Evolutionary conservation across 2,888 invertebrate species (phyloP), one percentile per base, ranked within the genome.

Genomic region (Sipunculus nudus): DNA sequence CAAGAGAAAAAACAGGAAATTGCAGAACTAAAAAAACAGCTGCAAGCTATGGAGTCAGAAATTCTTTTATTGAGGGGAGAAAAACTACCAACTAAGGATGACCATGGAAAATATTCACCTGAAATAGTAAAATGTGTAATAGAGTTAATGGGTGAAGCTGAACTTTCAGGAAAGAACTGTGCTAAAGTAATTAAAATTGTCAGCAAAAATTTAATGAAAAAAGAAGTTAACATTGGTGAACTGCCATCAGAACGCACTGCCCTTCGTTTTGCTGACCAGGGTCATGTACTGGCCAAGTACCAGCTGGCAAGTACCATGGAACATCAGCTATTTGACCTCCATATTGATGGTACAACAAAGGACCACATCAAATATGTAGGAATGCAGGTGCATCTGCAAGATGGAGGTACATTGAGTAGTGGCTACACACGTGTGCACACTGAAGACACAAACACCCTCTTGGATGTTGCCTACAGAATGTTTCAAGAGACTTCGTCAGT

Each of bases 291-390:
- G 35, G 35, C 16, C 35, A 35, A 35, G 35, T 13, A 13, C 10
- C 35, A 35, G 35, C 8, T 35, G 13, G 35, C 10, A 13, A 16
- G 13, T 35, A 16, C 8, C 8, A n/a, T n/a, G n/a, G n/a, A n/a
- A n/a, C n/a, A n/a, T n/a, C n/a, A n/a, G n/a, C n/a, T n/a, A n/a
- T 35, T 10, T 10, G 35, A 35, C 16, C 35, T 35, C 8, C 35
- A 35, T 13, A 13, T 13, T 13, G 35, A 35, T 35, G 35, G 35
- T 13, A 35, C 35, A 8, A 35, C 35, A 35, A 35, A 35, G 13
- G 43, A 43, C 43, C 43, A 43, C 21, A 10, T 10, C 8, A 43
- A 43, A 43, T 43, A 43, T 43, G 43, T 43, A 8, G 43, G 43
- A 21, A 10, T 16, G 8, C 43, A 43, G 21, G 21, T 21, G 19